Conservation (phyloP, 1,140 invertebrate species). For the Dendrolimus kikuchii region DNA sequence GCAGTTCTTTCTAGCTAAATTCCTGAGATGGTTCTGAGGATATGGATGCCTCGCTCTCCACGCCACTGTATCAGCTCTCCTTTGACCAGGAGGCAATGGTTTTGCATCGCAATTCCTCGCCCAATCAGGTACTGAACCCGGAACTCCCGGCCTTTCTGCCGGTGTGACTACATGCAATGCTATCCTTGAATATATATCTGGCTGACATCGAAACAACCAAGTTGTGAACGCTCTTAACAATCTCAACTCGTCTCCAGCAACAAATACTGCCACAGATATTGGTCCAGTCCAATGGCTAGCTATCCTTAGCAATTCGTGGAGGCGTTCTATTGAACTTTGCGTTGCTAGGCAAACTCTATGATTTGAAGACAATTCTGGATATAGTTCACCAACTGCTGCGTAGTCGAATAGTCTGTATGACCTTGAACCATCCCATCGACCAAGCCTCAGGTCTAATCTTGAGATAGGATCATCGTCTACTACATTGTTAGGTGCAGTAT, state of each 20-base stretch:
- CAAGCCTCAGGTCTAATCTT: conserved; percentile 76
- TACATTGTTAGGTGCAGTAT: conserved; percentile 33
- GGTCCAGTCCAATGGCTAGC: conserved; percentile 88
- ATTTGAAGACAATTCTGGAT: conserved; percentile 71
- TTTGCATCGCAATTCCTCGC: conserved; percentile 40
- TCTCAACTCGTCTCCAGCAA: conserved; percentile 82
- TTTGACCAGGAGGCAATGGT: conserved; percentile 50
- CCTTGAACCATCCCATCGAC: conserved; percentile 81
- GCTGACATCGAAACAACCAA: conserved; percentile 83
- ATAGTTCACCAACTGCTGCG: conserved; percentile 77
- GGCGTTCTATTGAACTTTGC: conserved; percentile 86
- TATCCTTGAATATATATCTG: conserved; percentile 72
- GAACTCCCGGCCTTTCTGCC: conserved; percentile 58
- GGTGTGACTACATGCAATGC: conserved; percentile 47
- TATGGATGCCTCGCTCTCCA: conserved; percentile 84
- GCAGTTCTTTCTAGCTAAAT: conserved; percentile 88
- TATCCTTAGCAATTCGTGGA: conserved; percentile 84
- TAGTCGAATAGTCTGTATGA: conserved; percentile 83
- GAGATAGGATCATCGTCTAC: conserved; percentile 68
- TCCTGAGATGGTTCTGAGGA: conserved; percentile 90
- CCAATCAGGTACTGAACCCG: conserved; percentile 77
- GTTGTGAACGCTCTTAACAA: conserved; percentile 80
- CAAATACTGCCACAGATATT: conserved; percentile 89
- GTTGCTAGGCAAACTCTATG: conserved; percentile 85
- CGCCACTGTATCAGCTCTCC: conserved; percentile 69